A percentile compares a stretch with the other conserved stretches of the same genome.
phyloP scores from a whole-genome alignment of 2,113 vertebrate species.

The Acanthochromis polyacanthus region DNA sequence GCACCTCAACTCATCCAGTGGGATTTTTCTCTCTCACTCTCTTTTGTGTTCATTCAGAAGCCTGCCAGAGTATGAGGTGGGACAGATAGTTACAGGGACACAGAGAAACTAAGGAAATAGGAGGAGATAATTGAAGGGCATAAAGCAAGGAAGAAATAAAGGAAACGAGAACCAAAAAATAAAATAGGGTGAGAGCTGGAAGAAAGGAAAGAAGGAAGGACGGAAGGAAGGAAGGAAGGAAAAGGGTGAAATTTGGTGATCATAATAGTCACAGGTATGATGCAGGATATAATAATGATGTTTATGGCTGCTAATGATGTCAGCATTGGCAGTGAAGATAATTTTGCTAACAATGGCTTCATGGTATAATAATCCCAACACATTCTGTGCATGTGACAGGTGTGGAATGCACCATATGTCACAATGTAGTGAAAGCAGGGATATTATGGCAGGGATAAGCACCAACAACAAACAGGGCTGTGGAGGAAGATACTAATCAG shows the following conservation, averaged over 20 bases:
- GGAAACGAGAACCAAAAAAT: not conserved
- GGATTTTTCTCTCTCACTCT: conserved; percentile 16
- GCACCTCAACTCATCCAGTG: conserved; percentile 34
- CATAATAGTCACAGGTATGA: not conserved
- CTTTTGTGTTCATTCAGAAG: conserved; percentile 42
- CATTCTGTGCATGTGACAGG: conserved; percentile 30
- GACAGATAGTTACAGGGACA: conserved; percentile 3
- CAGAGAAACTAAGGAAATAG: conserved; percentile 3
- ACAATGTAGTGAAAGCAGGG: conserved; percentile 14
- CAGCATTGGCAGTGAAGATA: conserved; percentile 39
- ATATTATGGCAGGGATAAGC: not conserved
- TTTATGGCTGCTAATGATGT: conserved; percentile 26
- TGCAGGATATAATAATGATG: conserved; percentile 40
- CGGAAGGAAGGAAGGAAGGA: not conserved
- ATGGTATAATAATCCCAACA: conserved; percentile 11
- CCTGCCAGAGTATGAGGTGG: conserved; percentile 9
- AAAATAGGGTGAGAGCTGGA: not conserved
- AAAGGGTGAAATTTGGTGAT: conserved; percentile 16
- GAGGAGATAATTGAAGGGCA: conserved; percentile 13
- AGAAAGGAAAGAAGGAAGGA: too few relatives aligned
- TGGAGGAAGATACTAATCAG: conserved; percentile 10
- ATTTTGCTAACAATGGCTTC: conserved; percentile 49
- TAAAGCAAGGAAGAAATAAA: conserved; percentile 14
- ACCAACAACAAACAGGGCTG: conserved; percentile 17
- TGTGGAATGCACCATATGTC: conserved; percentile 40